Conservation (phyloP, 2,113 vertebrate genomes). For the Micronycteris hirsuta region DNA sequence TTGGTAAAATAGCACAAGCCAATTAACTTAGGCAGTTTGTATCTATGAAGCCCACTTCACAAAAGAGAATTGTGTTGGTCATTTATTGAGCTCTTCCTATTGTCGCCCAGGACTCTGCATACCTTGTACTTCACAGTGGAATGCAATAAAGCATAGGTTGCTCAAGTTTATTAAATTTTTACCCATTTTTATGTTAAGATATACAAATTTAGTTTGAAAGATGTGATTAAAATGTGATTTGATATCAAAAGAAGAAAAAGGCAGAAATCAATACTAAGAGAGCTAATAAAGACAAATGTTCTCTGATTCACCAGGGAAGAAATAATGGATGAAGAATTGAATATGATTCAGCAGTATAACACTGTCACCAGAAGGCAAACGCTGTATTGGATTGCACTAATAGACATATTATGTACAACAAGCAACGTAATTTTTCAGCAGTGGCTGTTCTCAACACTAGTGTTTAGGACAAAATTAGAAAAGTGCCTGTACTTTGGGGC, state of each 20-base stretch:
- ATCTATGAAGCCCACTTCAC: neutral
- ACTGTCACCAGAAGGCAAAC: constrained; percentile 65
- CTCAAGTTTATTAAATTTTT: constrained; percentile 1
- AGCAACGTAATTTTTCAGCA: constrained; percentile 67
- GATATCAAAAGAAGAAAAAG: neutral
- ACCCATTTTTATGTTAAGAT: constrained; percentile 44
- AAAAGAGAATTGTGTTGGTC: neutral
- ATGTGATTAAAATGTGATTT: constrained; percentile 55
- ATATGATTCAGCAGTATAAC: constrained; percentile 59
- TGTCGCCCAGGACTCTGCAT: neutral
- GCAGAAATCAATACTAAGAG: constrained; percentile 53
- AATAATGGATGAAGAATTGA: constrained; percentile 71
- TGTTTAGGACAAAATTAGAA: constrained; percentile 58
- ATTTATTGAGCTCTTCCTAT: neutral
- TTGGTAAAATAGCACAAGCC: neutral
- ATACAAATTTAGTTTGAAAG: constrained; percentile 16
- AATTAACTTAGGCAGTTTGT: neutral
- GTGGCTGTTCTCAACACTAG: constrained; percentile 30
- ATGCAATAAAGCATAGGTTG: neutral
- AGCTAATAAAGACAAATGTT: constrained; percentile 58
- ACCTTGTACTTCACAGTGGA: neutral
- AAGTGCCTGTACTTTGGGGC: neutral
- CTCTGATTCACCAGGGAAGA: constrained; percentile 34
- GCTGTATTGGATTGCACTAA: constrained; percentile 64
- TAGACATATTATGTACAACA: constrained; percentile 66